These are phyloP conservation scores for Araneus ventricosus DNA, from an alignment of 1,140 invertebrate genomes.

Conservation along the genomic window DNA sequence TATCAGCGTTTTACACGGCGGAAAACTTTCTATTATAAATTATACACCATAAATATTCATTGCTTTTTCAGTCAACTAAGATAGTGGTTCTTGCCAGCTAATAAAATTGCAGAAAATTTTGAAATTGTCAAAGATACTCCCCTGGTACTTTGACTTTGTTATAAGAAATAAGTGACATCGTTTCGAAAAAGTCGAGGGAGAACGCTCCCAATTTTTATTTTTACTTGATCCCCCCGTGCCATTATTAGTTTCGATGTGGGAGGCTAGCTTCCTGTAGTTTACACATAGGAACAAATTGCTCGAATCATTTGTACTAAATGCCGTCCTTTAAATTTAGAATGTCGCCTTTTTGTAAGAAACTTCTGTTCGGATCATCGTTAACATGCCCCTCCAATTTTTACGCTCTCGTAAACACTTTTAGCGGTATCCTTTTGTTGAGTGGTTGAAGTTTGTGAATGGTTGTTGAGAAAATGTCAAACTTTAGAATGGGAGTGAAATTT, in stretches of 20 bases:
- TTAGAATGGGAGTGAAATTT: not conserved
- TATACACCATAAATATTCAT: too few species aligned
- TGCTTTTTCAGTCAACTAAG: too few species aligned
- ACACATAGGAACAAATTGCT: not conserved
- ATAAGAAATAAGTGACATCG: too few species aligned
- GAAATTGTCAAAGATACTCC: too few species aligned
- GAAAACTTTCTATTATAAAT: too few species aligned
- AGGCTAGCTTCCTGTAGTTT: not conserved
- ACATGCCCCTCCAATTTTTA: not conserved
- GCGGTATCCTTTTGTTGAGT: not conserved
- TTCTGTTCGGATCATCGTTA: not conserved
- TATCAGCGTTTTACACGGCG: too few species aligned
- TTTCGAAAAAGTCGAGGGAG: too few species aligned
- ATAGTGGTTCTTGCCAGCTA: too few species aligned
- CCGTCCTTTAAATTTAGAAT: not conserved
- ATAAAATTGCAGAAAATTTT: too few species aligned
- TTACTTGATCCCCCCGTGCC: not conserved
- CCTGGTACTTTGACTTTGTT: too few species aligned
- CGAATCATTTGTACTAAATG: not conserved
- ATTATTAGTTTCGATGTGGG: not conserved
- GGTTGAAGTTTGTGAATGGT: not conserved
- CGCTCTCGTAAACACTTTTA: not conserved
- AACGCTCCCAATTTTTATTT: not conserved
- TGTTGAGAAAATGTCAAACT: not conserved
- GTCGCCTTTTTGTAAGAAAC: not conserved